Percentiles rank a stretch among this genome's conserved stretches.
These are phyloP conservation scores for Ceratina japonica DNA, from an alignment of 1,140 invertebrate genomes.

Conservation along the genomic window DNA sequence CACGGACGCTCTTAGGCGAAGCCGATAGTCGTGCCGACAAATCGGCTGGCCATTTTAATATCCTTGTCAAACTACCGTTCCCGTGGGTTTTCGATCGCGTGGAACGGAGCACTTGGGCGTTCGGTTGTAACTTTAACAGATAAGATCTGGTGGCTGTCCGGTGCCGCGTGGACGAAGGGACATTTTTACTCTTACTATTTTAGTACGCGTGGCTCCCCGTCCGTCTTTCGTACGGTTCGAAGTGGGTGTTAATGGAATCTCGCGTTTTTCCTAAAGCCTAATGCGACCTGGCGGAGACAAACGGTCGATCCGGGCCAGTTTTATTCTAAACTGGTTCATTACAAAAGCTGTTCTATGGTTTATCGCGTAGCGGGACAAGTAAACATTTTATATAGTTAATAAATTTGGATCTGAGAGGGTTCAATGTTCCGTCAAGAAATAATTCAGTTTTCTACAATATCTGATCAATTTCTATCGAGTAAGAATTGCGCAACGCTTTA, in stretches of 20 bases:
- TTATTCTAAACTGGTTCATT: not conserved
- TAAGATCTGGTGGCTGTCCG: constrained; percentile 28
- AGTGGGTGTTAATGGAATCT: constrained; percentile 25
- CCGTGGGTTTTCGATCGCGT: constrained; percentile 43
- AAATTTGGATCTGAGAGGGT: too few species aligned
- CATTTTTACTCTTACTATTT: constrained; percentile 3
- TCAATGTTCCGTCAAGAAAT: too few species aligned
- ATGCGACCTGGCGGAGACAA: not conserved
- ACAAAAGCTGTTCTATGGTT: too few species aligned
- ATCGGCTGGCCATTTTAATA: constrained; percentile 36
- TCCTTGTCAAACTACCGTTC: constrained; percentile 41
- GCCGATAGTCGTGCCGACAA: constrained; percentile 34
- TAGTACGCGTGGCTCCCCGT: not conserved
- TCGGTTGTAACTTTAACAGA: constrained; percentile 42
- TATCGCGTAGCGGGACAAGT: too few species aligned
- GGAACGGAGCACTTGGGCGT: constrained; percentile 37
- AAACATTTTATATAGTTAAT: too few species aligned
- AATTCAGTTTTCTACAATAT: not conserved
- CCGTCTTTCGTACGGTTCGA: not conserved
- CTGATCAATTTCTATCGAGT: not conserved
- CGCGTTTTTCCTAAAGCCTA: not conserved
- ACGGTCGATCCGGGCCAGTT: not conserved
- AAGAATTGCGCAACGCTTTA: not conserved
- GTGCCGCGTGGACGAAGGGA: not conserved
- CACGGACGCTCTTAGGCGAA: constrained; percentile 13